These are phyloP conservation scores for Epizoanthus scotinus DNA, from an alignment of 92 coral and sea anemone species.

Conservation along the genomic window DNA sequence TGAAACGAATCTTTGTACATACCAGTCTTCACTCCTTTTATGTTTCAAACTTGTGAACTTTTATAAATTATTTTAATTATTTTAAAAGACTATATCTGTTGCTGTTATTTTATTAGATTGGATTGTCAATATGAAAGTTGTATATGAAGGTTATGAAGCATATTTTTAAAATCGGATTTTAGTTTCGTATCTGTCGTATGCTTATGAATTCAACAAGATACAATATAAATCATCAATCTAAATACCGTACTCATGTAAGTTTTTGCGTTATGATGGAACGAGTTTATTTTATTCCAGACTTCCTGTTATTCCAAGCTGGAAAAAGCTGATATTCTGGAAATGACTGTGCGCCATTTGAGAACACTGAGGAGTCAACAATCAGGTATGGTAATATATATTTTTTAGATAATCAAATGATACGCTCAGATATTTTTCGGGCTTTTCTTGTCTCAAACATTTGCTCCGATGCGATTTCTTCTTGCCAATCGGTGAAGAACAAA, in stretches of 20 bases:
- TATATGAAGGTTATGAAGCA: too few species aligned
- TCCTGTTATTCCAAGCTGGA: constrained; percentile 84
- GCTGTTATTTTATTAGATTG: too few species aligned
- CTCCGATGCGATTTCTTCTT: too few species aligned
- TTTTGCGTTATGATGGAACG: background rate
- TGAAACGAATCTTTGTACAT: background rate
- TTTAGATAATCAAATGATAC: constrained; percentile 43
- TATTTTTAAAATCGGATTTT: too few species aligned
- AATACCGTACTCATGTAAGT: background rate
- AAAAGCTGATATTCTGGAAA: constrained; percentile 85
- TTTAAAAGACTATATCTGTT: too few species aligned
- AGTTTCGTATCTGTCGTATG: background rate
- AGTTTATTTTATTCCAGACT: constrained; percentile 48
- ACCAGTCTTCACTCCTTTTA: too few species aligned
- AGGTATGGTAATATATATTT: constrained; percentile 6
- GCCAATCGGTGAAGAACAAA: background rate
- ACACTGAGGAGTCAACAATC: constrained; percentile 59
- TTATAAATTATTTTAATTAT: too few species aligned
- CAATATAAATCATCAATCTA: background rate
- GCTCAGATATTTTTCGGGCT: background rate
- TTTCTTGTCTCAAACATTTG: too few species aligned
- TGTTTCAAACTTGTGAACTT: too few species aligned
- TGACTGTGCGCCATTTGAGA: constrained; percentile 80
- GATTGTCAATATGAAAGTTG: too few species aligned
- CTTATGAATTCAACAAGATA: background rate